Conservation (phyloP, 2,888 invertebrate species). For the Lasioglossum pauxillum region DNA sequence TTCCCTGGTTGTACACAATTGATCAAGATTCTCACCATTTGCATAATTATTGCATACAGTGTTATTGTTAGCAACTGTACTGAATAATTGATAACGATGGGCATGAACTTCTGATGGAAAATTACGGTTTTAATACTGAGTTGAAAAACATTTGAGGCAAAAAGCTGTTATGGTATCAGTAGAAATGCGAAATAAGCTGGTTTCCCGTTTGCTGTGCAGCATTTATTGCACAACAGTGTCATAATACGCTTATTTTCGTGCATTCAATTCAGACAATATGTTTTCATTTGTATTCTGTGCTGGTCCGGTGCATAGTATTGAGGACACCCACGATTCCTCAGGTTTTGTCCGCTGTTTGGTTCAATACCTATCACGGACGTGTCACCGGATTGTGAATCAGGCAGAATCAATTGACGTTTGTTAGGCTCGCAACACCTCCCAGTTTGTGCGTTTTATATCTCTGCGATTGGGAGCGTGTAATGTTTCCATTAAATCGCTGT, state of each 20-base stretch:
- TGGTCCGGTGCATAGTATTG: neutral
- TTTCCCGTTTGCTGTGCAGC: neutral
- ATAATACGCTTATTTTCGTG: neutral
- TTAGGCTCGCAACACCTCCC: constrained; percentile 12
- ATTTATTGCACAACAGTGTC: constrained; percentile 1
- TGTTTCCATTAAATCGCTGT: neutral
- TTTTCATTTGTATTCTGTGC: neutral
- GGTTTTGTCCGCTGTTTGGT: constrained; percentile 21
- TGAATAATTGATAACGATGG: neutral
- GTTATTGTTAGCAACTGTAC: neutral
- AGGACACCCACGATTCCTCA: constrained; percentile 16
- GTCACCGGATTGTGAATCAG: constrained; percentile 27
- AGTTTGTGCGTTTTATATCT: neutral
- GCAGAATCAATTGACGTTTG: constrained; percentile 10
- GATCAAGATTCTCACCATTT: neutral
- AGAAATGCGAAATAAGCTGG: neutral
- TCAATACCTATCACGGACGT: constrained; percentile 23
- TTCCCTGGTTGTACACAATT: neutral
- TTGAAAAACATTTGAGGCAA: neutral
- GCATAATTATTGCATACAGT: neutral
- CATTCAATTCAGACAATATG: neutral
- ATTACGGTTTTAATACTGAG: neutral
- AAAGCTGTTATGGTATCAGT: neutral
- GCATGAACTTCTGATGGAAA: neutral
- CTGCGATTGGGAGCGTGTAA: neutral